phyloP scores from a whole-genome alignment of 2,113 vertebrate genomes.

The Erinaceus europaeus region DNA sequence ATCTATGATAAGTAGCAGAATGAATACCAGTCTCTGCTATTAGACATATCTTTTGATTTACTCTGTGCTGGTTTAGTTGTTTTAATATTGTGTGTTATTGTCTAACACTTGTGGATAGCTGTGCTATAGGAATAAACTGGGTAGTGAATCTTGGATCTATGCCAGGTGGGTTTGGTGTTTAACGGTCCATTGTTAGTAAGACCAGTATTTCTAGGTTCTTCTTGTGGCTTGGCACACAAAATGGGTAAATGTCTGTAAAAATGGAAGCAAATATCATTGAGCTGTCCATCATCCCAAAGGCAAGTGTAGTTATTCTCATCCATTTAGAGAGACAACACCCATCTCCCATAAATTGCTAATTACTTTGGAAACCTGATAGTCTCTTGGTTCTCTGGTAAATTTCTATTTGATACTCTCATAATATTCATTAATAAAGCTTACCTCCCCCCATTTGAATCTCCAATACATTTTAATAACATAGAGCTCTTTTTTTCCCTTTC shows the following conservation, averaged over 20 bases:
- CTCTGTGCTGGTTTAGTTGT: background rate
- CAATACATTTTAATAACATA: background rate
- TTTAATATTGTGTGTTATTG: background rate
- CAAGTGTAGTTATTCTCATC: slow-evolving; percentile 9
- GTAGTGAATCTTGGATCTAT: background rate
- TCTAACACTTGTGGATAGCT: background rate
- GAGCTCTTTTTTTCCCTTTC: too few relatives aligned
- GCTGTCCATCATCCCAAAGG: background rate
- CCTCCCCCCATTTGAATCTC: background rate
- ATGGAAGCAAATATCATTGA: background rate
- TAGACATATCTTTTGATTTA: background rate
- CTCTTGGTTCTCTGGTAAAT: background rate
- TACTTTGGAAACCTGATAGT: slow-evolving; percentile 10
- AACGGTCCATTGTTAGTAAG: background rate
- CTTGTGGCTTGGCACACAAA: background rate
- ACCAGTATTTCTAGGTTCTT: slow-evolving; percentile 40
- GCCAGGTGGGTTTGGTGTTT: background rate
- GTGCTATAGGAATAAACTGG: background rate
- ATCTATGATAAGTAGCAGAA: background rate
- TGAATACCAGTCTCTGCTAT: background rate
- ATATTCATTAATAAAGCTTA: background rate
- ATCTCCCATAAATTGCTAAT: background rate
- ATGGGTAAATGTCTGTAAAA: background rate
- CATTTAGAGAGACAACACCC: background rate
- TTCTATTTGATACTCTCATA: background rate